phyloP scores from a whole-genome alignment of 2,888 invertebrate genomes.

The Teinopalpus imperialis region DNA sequence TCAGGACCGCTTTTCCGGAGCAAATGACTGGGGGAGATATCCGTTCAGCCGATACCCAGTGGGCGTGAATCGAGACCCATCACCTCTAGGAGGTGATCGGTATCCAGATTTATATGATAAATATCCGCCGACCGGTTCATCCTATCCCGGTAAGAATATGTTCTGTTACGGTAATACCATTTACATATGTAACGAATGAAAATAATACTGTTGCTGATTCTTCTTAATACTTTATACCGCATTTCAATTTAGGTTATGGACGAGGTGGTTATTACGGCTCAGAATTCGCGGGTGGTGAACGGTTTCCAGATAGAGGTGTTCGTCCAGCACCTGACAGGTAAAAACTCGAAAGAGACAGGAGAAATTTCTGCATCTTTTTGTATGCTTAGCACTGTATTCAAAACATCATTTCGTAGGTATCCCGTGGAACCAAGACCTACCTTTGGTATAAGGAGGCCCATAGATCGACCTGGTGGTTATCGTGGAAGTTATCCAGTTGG shows the following conservation, averaged over 20 bases:
- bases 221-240: background rate
- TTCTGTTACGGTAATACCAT: background rate
- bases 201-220: too few species aligned
- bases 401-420: too few species aligned
- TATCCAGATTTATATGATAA: slow-evolving; percentile 78
- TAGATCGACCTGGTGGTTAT: slow-evolving; percentile 75
- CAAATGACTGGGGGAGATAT: slow-evolving; percentile 69
- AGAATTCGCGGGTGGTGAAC: slow-evolving; percentile 63
- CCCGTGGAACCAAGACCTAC: slow-evolving; percentile 70
- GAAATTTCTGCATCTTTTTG: too few species aligned
- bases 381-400: too few species aligned
- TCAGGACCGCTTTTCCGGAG: slow-evolving; percentile 64
- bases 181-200: too few species aligned
- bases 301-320: slow-evolving; percentile 69
- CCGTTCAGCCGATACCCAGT: slow-evolving; percentile 71
- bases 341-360: too few species aligned
- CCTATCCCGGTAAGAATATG: slow-evolving; percentile 72
- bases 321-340: slow-evolving; percentile 75
- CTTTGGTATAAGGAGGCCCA: slow-evolving; percentile 58
- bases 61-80: slow-evolving; percentile 73
- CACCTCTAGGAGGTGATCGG: slow-evolving; percentile 75
- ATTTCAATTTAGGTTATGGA: slow-evolving; percentile 55
- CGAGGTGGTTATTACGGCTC: slow-evolving; percentile 65
- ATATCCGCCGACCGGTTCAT: slow-evolving; percentile 82
- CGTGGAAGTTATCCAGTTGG: slow-evolving; percentile 74